Percentiles rank a stretch among this genome's conserved stretches.
phyloP scores from a whole-genome alignment of 2,888 invertebrate genomes.

The Allacma fusca region DNA sequence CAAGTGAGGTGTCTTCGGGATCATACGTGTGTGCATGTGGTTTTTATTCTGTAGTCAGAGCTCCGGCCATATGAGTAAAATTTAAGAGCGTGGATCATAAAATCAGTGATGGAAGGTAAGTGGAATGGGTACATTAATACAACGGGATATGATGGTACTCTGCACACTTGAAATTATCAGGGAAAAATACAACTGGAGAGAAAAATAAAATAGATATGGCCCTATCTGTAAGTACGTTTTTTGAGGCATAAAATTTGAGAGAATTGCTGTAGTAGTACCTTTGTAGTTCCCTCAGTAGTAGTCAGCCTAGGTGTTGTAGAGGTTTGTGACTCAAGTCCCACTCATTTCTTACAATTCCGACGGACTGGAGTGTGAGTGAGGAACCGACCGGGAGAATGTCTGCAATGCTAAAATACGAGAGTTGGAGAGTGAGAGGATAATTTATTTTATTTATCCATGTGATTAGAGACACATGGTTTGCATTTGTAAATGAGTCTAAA shows the following conservation, averaged over 20 bases:
- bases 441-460: conserved; percentile 43
- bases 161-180: not conserved
- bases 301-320: too few species aligned
- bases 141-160: not conserved
- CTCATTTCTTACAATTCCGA: too few species aligned
- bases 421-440: conserved; percentile 10
- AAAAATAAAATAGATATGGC: not conserved
- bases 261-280: too few species aligned
- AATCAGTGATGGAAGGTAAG: not conserved
- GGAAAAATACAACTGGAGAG: not conserved
- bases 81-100: not conserved
- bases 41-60: not conserved
- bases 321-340: too few species aligned
- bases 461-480: conserved; percentile 41
- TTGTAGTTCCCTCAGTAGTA: too few species aligned
- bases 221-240: too few species aligned
- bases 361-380: too few species aligned
- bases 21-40: too few species aligned
- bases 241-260: too few species aligned
- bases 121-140: not conserved
- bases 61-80: not conserved
- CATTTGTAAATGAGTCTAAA: conserved; percentile 39
- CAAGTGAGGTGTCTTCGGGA: not conserved
- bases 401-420: not conserved
- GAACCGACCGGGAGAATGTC: not conserved